A percentile compares a stretch with the other conserved stretches of the same genome.
These are phyloP conservation scores for Octodonta nipae DNA, from an alignment of 2,888 invertebrate genomes.

Conservation along the genomic window DNA sequence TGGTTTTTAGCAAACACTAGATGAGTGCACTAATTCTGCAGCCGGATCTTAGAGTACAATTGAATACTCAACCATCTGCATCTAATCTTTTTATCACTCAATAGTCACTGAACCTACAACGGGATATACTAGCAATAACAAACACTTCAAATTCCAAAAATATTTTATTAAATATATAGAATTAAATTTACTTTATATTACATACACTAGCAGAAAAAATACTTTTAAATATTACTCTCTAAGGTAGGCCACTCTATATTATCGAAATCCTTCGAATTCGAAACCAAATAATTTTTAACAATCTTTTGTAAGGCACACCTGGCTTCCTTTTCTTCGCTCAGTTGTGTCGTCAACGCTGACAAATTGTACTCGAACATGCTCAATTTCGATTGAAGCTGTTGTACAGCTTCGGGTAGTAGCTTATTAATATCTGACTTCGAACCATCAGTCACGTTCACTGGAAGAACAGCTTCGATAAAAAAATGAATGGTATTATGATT, in stretches of 20 bases:
- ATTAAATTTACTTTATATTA: no score
- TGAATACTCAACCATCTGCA: no score
- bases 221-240: constrained; percentile 24
- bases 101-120: no score
- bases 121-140: no score
- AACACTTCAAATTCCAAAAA: no score
- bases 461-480: constrained; percentile 8
- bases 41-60: no score
- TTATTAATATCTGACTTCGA: constrained; percentile 22
- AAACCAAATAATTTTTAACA: constrained; percentile 23
- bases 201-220: no score
- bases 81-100: no score
- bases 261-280: constrained; percentile 27
- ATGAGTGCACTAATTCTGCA: no score
- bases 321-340: constrained; percentile 32
- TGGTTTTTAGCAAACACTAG: no score
- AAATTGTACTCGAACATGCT: constrained; percentile 32
- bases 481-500: no score
- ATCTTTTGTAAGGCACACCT: constrained; percentile 25
- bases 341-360: constrained; percentile 26
- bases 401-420: constrained; percentile 21
- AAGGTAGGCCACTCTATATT: constrained; percentile 32
- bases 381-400: constrained; percentile 23
- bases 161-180: no score
- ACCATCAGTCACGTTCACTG: constrained; percentile 23